These are phyloP conservation scores for Stenurella melanura DNA, from an alignment of 2,888 invertebrate species.

Conservation along the genomic window DNA sequence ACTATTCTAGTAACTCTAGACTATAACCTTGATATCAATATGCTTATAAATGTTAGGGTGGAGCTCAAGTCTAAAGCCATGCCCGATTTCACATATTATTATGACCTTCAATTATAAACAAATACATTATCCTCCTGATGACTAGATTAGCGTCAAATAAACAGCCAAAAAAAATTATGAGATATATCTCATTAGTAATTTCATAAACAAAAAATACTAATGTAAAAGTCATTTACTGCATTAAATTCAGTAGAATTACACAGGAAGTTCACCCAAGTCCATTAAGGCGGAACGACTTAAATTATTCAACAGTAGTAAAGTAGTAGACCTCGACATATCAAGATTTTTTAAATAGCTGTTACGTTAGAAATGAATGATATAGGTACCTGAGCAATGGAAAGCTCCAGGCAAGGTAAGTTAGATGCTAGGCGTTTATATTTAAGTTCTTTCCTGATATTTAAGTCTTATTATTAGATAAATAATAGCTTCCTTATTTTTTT, in stretches of 20 bases:
- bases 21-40: too few relatives aligned
- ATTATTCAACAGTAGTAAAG: conserved; percentile 19
- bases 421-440: background rate
- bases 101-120: too few relatives aligned
- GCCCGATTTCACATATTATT: too few relatives aligned
- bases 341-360: conserved; percentile 12
- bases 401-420: conserved; percentile 34
- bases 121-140: too few relatives aligned
- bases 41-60: too few relatives aligned
- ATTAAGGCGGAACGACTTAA: conserved; percentile 19
- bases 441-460: background rate
- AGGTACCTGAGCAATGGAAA: conserved; percentile 16
- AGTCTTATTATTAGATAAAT: background rate
- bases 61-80: too few relatives aligned
- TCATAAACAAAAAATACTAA: background rate
- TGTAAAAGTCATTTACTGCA: background rate
- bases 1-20: too few relatives aligned
- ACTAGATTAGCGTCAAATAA: too few relatives aligned
- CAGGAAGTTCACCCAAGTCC: conserved; percentile 19
- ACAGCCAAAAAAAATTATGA: background rate
- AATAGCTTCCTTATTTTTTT: background rate
- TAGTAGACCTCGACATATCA: conserved; percentile 28
- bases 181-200: background rate
- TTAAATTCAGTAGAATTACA: conserved; percentile 9
- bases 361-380: conserved; percentile 28